Base-by-base conservation (phyloP, 2,113 vertebrate species). In the Crotalus tigris region DNA sequence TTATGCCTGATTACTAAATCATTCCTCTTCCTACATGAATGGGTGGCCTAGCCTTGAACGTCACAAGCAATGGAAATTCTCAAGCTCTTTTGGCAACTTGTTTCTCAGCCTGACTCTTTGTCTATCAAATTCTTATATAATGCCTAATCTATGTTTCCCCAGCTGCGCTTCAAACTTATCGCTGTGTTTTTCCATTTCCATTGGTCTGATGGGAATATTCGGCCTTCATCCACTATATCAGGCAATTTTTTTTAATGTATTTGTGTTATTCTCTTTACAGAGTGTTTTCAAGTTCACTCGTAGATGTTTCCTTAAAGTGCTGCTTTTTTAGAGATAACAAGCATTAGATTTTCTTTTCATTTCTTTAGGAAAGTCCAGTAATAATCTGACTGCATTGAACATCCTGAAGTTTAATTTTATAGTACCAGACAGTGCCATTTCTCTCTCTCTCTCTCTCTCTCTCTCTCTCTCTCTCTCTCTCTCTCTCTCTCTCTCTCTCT, bases 41-140 rank as follows among this genome's bases (percentile, higher is more conserved):
- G 95, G 96, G 95, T 95, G 96, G 96, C 96, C 93, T 58, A 93
- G 89, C 55, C 93, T 91, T 94, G 90, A 93, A 81, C 64, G 51
- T 26, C 49, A 94, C 88, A 93, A 94, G 88, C 64, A 85, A 89
- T 90, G 86, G 92, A 93, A 92, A 94, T 94, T 95, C 95, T 54
- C 94, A 96, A 94, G 92, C 92, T 90, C 94, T 96, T 88, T 94
- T 95, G 93, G 93, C 92, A 81, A 57, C 0, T 0, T 91, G 44
- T 33, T 92, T 26, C 23, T 69, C 19, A 90, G 95, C 90, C 91
- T 88, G 39, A 54, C 64, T 91, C 29, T 39, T 44, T 92, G 69
- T 94, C 96, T 91, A 93, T 95, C 91, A 88, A 59, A 8, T 75
- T 95, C 92, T 93, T 92, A 10, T 49, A 64, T 91, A 94, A 93